A percentile compares a stretch with the other conserved stretches of the same genome.
Conservation (phyloP, 2,888 invertebrate genomes). For the Tryphoninae sp. region DNA sequence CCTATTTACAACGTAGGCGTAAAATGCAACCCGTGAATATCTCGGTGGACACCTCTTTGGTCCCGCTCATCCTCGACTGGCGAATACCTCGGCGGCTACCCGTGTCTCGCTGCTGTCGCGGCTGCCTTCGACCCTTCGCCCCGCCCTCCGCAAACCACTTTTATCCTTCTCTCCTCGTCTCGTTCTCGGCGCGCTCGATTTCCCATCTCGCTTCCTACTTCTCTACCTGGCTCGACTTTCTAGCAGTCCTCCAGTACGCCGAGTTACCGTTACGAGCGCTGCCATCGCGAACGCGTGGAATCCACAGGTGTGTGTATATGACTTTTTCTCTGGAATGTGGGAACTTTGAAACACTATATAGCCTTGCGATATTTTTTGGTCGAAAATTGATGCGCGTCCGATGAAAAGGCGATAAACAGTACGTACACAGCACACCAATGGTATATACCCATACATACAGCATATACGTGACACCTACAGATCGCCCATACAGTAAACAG, state of each 20-base stretch:
- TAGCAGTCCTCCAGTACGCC: slow-evolving; percentile 20
- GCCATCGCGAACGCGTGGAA: slow-evolving; percentile 32
- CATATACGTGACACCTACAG: too few relatives aligned
- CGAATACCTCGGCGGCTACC: slow-evolving; percentile 77
- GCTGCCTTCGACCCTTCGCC: slow-evolving; percentile 48
- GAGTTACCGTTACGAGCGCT: slow-evolving; percentile 28
- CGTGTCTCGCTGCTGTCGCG: slow-evolving; percentile 59
- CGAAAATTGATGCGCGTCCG: too few relatives aligned
- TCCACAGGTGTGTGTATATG: slow-evolving; percentile 45
- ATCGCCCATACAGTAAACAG: too few relatives aligned
- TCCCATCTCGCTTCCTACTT: neutral
- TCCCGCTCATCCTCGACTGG: slow-evolving; percentile 79
- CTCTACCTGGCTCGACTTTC: slow-evolving; percentile 34
- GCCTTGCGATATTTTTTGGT: too few relatives aligned
- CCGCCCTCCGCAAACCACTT: neutral
- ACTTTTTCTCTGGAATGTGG: neutral
- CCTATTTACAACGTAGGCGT: slow-evolving; percentile 75
- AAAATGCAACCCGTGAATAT: slow-evolving; percentile 62
- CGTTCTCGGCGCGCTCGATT: neutral
- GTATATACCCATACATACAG: too few relatives aligned
- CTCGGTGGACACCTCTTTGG: slow-evolving; percentile 66
- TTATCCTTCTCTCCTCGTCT: slow-evolving; percentile 50
- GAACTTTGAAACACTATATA: neutral
- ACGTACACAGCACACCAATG: too few relatives aligned
- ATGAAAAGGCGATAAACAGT: too few relatives aligned